Evolutionary conservation across 2,797 vertebrate species (phyloP), one percentile per base, ranked within the genome.

Genomic region (Remorina albescens): DNA sequence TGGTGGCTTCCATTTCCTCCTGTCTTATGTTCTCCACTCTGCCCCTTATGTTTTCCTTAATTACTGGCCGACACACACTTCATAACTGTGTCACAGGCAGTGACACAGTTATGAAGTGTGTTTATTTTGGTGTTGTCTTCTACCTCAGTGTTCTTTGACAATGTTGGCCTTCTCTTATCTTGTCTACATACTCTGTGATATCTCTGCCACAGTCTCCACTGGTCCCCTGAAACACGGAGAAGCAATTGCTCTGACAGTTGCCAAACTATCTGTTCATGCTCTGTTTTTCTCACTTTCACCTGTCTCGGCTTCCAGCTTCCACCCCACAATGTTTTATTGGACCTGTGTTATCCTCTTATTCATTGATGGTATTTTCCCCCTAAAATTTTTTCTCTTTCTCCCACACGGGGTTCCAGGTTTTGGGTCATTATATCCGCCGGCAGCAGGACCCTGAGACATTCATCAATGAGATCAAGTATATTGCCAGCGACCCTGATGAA

Each of bases 401-500:
- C 65, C 62, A 69, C 46, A 51, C 53, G 51, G 53, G 50, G 3
- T 42, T 79, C 57, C 85, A 99, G 98, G 98, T 99, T 28, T 90
- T 99, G 62, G 97, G 97, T 8, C 96, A 99, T 78, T 99, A 99
- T 80, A 96, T 97, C 51, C 96, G 98, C 2, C 93, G 96, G 54
- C 96, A 97, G 86, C 95, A 97, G 89, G 96, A 99, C 59, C 97
- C 97, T 0, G 94, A 96, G 74, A 95, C 96, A 0, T 98, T 99
- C 82, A 96, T 99, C 51, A 94, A 61, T 0, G 98, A 99, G 91
- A 98, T 99, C 61, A 96, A 97, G 71, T 94, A 81, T 63, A 99
- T 99, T 0, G 97, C 98, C 91, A 99, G 96, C 0, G 95, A 98
- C 77, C 98, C 97, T 0, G 96, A 98, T 0, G 97, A 99, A 64